Evolutionary conservation across 2,888 invertebrate species (phyloP).

Genomic region (Scaptomyza polygonia): DNA sequence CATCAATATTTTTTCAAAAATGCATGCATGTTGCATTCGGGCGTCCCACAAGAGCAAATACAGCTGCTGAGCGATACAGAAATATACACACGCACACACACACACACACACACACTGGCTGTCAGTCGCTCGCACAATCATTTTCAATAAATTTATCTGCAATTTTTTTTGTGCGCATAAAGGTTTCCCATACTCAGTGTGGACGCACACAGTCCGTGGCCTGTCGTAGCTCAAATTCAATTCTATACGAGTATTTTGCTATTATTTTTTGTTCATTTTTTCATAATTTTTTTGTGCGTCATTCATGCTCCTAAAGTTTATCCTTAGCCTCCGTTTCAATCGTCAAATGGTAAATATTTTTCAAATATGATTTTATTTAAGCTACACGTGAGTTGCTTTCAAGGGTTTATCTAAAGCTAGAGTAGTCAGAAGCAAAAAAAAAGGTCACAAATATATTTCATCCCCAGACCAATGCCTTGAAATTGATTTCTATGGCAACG

Average conservation of each 20-base stretch:
- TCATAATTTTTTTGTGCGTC: conserved; percentile 38
- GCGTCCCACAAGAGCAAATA: conserved; percentile 22
- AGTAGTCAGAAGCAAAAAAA: conserved; percentile 6
- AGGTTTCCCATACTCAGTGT: conserved; percentile 49
- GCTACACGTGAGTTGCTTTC: conserved; percentile 58
- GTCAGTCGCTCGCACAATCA: conserved; percentile 55
- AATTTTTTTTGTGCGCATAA: conserved; percentile 56
- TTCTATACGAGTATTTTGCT: conserved; percentile 15
- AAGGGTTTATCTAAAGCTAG: conserved; percentile 34
- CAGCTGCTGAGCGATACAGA: conserved; percentile 22
- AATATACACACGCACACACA: conserved; percentile 7
- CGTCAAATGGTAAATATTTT: conserved; percentile 46
- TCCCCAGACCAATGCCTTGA: neutral
- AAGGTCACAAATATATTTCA: conserved; percentile 14
- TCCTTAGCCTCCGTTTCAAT: conserved; percentile 48
- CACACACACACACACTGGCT: conserved; percentile 9
- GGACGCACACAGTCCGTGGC: conserved; percentile 42
- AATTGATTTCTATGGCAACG: conserved; percentile 62
- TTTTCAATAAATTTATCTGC: conserved; percentile 79
- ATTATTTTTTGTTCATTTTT: neutral
- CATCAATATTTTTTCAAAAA: conserved; percentile 71
- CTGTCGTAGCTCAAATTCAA: conserved; percentile 50
- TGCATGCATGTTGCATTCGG: conserved; percentile 56
- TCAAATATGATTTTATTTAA: conserved; percentile 62
- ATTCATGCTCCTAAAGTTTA: conserved; percentile 45